Evolutionary conservation across 2,888 invertebrate genomes (phyloP), one percentile per base, ranked within the genome.

Genomic region (Drosophila pseudotakahashii): DNA sequence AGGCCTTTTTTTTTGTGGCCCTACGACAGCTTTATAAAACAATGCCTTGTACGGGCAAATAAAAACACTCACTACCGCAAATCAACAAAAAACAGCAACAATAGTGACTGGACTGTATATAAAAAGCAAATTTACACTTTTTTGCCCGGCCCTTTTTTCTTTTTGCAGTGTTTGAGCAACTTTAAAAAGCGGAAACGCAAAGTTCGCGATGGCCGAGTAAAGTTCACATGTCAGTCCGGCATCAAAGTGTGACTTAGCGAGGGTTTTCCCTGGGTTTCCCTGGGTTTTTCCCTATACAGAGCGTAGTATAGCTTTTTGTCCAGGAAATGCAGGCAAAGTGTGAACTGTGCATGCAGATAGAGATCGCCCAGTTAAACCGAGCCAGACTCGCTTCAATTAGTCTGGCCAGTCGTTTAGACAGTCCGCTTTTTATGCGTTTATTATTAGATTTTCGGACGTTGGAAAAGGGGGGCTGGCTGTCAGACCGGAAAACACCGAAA

Each of bases 261-360:
- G 73, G 66, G 78, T 69, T 77, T 64, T 68, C 52, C 19, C 16
- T 14, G 51, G 14, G n/a, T 41, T 59, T 53, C 50, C 51, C 47
- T 6, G 6, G 10, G 19, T 11, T 41, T 50, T 19, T 52, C 26
- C n/a, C n/a, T n/a, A n/a, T n/a, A n/a, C n/a, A n/a, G n/a, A n/a
- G n/a, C n/a, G n/a, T n/a, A n/a, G n/a, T n/a, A n/a, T 11, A 34
- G 10, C 14, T 47, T 69, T 48, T 58, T 55, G 66, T 76, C 74
- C 73, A 82, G 83, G 80, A 82, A 81, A 86, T 81, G 88, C 75
- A 76, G 64, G 62, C 75, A 78, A 83, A 88, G 90, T 89, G 90
- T 85, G 90, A 90, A 90, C 81, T 90, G 90, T 86, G 90, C 89
- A 90, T 90, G 69, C 81, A 81, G 81, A 81, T 81, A 82, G 71